A percentile compares a stretch with the other conserved stretches of the same genome.
Evolutionary conservation across 2,888 invertebrate species (phyloP).

Genomic region (Aricia artaxerxes): DNA sequence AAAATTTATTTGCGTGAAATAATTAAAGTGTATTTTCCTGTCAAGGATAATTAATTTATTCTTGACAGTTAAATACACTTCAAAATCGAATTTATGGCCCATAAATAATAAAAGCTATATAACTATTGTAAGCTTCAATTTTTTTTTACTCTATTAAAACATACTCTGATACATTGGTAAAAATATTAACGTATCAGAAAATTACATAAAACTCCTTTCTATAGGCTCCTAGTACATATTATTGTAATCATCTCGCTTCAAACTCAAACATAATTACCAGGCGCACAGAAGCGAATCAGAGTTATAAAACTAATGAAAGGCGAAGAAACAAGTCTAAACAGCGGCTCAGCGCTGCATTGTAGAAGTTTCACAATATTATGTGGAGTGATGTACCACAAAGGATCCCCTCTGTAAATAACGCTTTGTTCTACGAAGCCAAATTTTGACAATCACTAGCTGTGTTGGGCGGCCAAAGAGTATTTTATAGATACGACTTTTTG

Average conservation of each 20-base stretch:
- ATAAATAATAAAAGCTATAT: too few relatives aligned
- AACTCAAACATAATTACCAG: slow-evolving; percentile 24
- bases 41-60: too few relatives aligned
- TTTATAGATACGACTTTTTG: slow-evolving; percentile 31
- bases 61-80: too few relatives aligned
- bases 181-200: not conserved
- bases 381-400: slow-evolving; percentile 80
- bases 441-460: slow-evolving; percentile 80
- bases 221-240: not conserved
- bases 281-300: slow-evolving; percentile 40
- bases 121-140: too few relatives aligned
- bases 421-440: slow-evolving; percentile 81
- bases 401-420: slow-evolving; percentile 77
- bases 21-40: too few relatives aligned
- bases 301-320: slow-evolving; percentile 54
- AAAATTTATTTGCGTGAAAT: too few relatives aligned
- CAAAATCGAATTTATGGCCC: too few relatives aligned
- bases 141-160: too few relatives aligned
- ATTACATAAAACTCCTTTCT: not conserved
- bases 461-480: slow-evolving; percentile 55
- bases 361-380: slow-evolving; percentile 80
- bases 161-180: too few relatives aligned
- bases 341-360: slow-evolving; percentile 71
- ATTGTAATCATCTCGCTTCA: slow-evolving; percentile 3
- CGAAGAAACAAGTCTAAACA: slow-evolving; percentile 53